Percentiles rank a stretch among this genome's conserved stretches.
Evolutionary conservation across 1,140 invertebrate species (phyloP).

Genomic region (Sinella curviseta): DNA sequence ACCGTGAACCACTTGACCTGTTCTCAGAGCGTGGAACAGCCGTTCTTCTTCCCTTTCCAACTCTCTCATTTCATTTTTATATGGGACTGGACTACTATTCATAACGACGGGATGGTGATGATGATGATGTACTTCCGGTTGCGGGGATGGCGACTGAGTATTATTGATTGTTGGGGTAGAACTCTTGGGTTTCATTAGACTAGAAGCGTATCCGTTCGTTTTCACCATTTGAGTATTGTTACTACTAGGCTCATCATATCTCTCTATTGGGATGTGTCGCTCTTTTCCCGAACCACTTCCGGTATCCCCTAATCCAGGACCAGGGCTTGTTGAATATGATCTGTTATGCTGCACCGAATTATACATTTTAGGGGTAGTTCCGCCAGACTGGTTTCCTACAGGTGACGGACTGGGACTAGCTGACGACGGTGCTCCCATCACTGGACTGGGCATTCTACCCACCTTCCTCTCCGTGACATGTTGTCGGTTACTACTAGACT

Average conservation of each 20-base stretch:
- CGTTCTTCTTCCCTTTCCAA: constrained; percentile 76
- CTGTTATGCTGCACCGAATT: not conserved
- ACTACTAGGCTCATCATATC: constrained; percentile 18
- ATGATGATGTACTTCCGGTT: constrained; percentile 47
- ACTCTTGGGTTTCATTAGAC: not conserved
- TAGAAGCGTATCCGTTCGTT: not conserved
- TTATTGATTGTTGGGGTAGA: not conserved
- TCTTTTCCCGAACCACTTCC: not conserved
- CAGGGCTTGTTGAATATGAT: not conserved
- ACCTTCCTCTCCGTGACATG: constrained; percentile 36
- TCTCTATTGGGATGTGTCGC: constrained; percentile 45
- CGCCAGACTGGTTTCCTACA: not conserved
- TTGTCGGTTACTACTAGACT: constrained; percentile 33
- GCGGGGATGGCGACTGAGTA: constrained; percentile 12
- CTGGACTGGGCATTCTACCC: constrained; percentile 8
- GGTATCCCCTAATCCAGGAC: not conserved
- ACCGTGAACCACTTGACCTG: constrained; percentile 56
- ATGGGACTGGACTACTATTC: not conserved
- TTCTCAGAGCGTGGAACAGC: constrained; percentile 74
- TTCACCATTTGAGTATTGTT: not conserved
- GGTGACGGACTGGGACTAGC: not conserved
- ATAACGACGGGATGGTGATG: constrained; percentile 11
- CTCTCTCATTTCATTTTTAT: constrained; percentile 58
- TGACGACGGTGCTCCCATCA: not conserved
- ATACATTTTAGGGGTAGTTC: not conserved